Percentiles rank a stretch among this genome's conserved stretches.
These are phyloP conservation scores for Microhierax caerulescens DNA, from an alignment of 2,797 vertebrate species.

Conservation along the genomic window DNA sequence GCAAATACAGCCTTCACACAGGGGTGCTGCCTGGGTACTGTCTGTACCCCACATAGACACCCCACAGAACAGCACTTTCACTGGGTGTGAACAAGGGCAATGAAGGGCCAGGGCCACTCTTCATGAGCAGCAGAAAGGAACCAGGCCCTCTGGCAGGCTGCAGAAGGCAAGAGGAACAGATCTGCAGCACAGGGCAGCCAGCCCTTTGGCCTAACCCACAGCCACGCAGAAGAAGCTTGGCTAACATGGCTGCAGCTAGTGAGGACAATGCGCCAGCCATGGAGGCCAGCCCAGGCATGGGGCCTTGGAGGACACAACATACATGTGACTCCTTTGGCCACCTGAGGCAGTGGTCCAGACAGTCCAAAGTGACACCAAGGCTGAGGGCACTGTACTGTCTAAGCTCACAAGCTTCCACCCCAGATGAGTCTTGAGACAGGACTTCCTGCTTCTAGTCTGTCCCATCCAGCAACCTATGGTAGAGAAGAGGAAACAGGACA, in stretches of 20 bases:
- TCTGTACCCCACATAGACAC: neutral
- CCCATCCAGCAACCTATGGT: neutral
- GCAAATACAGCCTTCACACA: fast-evolving
- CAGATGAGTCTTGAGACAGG: neutral
- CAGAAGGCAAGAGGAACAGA: neutral
- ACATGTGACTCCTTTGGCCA: fast-evolving
- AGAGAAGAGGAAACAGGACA: neutral
- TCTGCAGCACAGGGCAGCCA: neutral
- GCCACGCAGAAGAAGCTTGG: neutral
- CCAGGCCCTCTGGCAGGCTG: neutral
- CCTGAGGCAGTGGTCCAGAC: fast-evolving
- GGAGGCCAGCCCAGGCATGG: neutral
- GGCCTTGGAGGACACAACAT: neutral
- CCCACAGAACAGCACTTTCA: neutral
- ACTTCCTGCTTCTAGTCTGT: neutral
- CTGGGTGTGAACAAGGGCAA: neutral
- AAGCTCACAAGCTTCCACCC: neutral
- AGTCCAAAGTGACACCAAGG: neutral
- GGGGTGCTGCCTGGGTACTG: neutral
- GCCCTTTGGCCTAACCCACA: neutral
- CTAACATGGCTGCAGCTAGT: fast-evolving
- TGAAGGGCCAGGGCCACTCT: neutral
- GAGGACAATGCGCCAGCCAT: fast-evolving
- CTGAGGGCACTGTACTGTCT: neutral
- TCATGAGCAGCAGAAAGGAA: neutral